Conservation (phyloP, 2,888 invertebrate species). For the Eremobia ochroleuca region DNA sequence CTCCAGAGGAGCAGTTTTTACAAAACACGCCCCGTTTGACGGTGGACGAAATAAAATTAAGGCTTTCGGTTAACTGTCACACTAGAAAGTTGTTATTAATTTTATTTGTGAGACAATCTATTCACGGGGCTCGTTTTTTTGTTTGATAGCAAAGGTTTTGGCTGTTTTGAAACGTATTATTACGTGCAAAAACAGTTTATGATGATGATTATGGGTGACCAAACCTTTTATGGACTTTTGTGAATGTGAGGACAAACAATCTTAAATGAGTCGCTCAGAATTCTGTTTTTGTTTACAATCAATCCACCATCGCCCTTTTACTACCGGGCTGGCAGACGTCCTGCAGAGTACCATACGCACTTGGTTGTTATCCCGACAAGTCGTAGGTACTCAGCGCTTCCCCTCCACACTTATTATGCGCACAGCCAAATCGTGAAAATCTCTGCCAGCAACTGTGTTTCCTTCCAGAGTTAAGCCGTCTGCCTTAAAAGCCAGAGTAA, state of each 20-base stretch:
- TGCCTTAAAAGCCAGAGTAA: too few relatives aligned
- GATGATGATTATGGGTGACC: conserved; percentile 20
- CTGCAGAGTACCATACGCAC: not conserved
- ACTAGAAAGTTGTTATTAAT: conserved; percentile 81
- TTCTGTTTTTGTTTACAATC: not conserved
- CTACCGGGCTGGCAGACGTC: not conserved
- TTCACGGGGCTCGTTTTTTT: conserved; percentile 50
- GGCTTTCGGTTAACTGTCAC: conserved; percentile 83
- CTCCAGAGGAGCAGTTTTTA: conserved; percentile 71
- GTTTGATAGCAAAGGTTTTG: conserved; percentile 11
- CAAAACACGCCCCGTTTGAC: conserved; percentile 76
- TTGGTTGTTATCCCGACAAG: not conserved
- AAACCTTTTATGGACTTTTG: not conserved
- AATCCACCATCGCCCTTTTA: not conserved
- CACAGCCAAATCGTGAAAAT: not conserved
- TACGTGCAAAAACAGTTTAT: conserved; percentile 29
- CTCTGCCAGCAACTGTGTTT: too few relatives aligned
- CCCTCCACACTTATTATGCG: not conserved
- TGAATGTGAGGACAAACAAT: not conserved
- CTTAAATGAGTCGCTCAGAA: too few relatives aligned
- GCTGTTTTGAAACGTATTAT: conserved; percentile 40
- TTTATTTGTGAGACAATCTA: conserved; percentile 71
- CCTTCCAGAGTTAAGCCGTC: too few relatives aligned
- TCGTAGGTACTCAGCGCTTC: not conserved
- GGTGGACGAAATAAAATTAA: conserved; percentile 78